Base-by-base conservation (phyloP, 2,888 invertebrate species). In the Dasypogon diadema region DNA sequence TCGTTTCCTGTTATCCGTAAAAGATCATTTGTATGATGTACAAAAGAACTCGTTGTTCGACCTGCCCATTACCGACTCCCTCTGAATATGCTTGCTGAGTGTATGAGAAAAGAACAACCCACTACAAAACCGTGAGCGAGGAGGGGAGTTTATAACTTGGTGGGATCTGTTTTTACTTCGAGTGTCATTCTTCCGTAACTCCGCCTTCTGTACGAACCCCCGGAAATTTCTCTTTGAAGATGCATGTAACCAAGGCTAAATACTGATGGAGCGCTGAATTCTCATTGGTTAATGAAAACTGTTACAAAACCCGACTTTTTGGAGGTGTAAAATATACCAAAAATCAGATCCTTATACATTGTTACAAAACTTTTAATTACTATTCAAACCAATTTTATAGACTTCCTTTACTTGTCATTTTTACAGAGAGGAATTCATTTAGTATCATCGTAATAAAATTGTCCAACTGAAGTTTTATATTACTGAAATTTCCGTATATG, bases 61-160 rank as follows among this genome's bases (percentile, higher is more conserved):
- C 51, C 54, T 54, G 37, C 70, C 34, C 56, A 73, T 54, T 56
- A 55, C n/a, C 2, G 22, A 42, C 65, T 46, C 46, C 65, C 65
- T 21, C 37, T 63, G 18, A 12, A 18, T 16, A 60, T 42, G 18
- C 30, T 4, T 63, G 18, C 14, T 63, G 8, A 30, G 30, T 60
- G 63, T 3, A 48, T 10, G 37, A 37, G 37, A 37, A 37, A 10
- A 37, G 37, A 37, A 8, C 37, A 37, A 8, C 37, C 37, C 37
- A 37, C n/a, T n/a, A n/a, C n/a, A n/a, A n/a, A 8, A 30, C 4
- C 30, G 3, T 30, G 8, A 30, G 30, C 30, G 30, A 12, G 42
- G 42, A 12, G 42, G 42, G 42, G 42, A 6, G n/a, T n/a, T 12
- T 12, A 12, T 2, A 12, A 12, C 42, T 42, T 42, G 42, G 42